These are phyloP conservation scores for Epinephelus cyanopodus DNA, from an alignment of 2,113 vertebrate genomes.

Conservation along the genomic window DNA sequence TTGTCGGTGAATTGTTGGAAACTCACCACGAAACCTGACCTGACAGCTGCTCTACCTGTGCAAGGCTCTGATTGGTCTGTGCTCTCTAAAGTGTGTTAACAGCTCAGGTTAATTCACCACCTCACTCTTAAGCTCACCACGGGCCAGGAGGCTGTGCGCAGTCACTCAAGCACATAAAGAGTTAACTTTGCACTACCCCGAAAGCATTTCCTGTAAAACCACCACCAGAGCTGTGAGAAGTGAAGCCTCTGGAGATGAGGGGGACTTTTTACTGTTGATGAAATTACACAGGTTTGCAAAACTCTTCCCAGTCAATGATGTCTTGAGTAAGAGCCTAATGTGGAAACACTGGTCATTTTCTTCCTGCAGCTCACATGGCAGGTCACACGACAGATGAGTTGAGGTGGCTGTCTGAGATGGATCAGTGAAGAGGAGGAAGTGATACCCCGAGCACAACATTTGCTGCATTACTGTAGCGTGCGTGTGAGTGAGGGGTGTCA, in stretches of 20 bases:
- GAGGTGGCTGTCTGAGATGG: constrained; percentile 31
- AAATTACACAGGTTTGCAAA: constrained; percentile 4
- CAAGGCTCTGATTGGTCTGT: background rate
- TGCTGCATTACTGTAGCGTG: constrained; percentile 9
- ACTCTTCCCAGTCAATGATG: constrained; percentile 1
- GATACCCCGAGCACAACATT: constrained; percentile 46
- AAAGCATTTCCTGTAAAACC: constrained; percentile 62
- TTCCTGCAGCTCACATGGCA: background rate
- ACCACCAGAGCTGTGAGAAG: constrained; percentile 9
- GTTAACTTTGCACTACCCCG: constrained; percentile 12
- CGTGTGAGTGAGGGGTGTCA: constrained; percentile 38
- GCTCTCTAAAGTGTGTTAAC: background rate
- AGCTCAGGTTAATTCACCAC: constrained; percentile 10
- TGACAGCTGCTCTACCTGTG: constrained; percentile 32
- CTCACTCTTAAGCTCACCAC: constrained; percentile 3
- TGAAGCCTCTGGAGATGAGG: background rate
- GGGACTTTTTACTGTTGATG: background rate
- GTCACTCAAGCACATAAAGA: constrained; percentile 14
- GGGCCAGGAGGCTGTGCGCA: constrained; percentile 7
- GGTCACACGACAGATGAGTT: constrained; percentile 45
- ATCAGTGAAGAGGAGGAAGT: constrained; percentile 65
- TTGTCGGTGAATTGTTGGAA: constrained; percentile 34
- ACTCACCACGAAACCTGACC: constrained; percentile 47
- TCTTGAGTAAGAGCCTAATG: constrained; percentile 1
- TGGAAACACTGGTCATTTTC: constrained; percentile 35